Base-by-base conservation (phyloP, 2,113 vertebrate species). In the Ariopsis seemanni region DNA sequence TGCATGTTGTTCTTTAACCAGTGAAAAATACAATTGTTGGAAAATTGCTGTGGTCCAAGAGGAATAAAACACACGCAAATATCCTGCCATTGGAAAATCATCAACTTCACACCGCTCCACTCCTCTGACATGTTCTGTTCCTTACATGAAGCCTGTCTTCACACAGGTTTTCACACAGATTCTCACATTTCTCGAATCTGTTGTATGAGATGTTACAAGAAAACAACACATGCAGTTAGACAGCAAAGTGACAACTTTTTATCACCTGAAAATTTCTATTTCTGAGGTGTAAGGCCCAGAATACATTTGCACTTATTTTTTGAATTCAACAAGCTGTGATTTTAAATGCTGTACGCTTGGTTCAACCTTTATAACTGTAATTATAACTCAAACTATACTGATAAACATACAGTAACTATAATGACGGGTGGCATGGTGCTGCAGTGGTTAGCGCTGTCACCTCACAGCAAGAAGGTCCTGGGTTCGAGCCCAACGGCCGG, bases 131-230 rank as follows among this genome's bases (percentile, higher is more conserved):
- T 48, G 71, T 74, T 15, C 67, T 30, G 0, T 30, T 30, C 27
- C 5, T 5, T 69, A 17, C n/a, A n/a, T 60, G 11, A 65, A 63
- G 20, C 14, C 27, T 34, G 27, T 20, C 15, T 74, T 42, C n/a
- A n/a, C n/a, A n/a, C n/a, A n/a, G 71, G 15, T 25, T 52, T 83
- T 83, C 30, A 83, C 82, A 52, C 48, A 53, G 27, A 81, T 30
- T 57, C 15, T 42, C n/a, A 20, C 57, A 20, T 82, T 82, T 60
- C 57, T 42, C 8, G 20, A 75, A 52, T 42, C 42, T 63, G 57
- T 48, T 82, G 18, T 10, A 82, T 48, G 80, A 11, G 42, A 52
- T 75, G 42, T 52, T 50, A 52, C 18, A 42, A 18, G 69, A 42
- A 72, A 72, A 71, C 30, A 18, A 48, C 71, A 74, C 34, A 20